A percentile compares a stretch with the other conserved stretches of the same genome.
Evolutionary conservation across 2,797 vertebrate species (phyloP).

Genomic region (Phoxinus dragarum): DNA sequence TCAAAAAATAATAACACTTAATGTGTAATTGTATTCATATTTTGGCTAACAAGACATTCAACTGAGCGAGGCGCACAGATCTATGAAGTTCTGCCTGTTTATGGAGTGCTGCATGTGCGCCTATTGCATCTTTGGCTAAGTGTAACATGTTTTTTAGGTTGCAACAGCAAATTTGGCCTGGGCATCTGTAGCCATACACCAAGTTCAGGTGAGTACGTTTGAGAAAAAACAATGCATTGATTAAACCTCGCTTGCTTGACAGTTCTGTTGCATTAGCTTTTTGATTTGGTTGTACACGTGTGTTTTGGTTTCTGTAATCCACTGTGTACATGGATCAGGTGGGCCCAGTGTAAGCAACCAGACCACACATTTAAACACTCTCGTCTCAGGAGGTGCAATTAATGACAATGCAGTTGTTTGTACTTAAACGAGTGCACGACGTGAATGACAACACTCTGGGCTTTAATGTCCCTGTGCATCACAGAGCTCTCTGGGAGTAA

Average conservation of each 20-base stretch:
- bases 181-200: slow-evolving; percentile 98
- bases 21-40: background rate
- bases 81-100: background rate
- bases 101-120: background rate
- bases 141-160: slow-evolving; percentile 79
- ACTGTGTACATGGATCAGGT: slow-evolving; percentile 73
- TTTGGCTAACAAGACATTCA: background rate
- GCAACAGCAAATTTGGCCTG: slow-evolving; percentile 97
- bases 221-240: background rate
- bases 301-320: slow-evolving; percentile 73
- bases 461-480: slow-evolving; percentile 68
- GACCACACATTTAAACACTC: slow-evolving; percentile 68
- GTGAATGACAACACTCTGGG: slow-evolving; percentile 62
- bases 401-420: slow-evolving; percentile 73
- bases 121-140: slow-evolving; percentile 8
- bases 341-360: slow-evolving; percentile 75
- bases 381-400: slow-evolving; percentile 75
- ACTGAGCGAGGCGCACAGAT: background rate
- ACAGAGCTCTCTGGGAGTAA: slow-evolving; percentile 63
- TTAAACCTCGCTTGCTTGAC: slow-evolving; percentile 1
- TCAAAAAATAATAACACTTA: background rate
- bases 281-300: slow-evolving; percentile 72
- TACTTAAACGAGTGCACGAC: slow-evolving; percentile 58
- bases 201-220: slow-evolving; percentile 89
- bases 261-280: slow-evolving; percentile 60